Percentiles rank a stretch among this genome's conserved stretches.
phyloP scores from a whole-genome alignment of 2,888 invertebrate species.

The Odontocolon sp. region DNA sequence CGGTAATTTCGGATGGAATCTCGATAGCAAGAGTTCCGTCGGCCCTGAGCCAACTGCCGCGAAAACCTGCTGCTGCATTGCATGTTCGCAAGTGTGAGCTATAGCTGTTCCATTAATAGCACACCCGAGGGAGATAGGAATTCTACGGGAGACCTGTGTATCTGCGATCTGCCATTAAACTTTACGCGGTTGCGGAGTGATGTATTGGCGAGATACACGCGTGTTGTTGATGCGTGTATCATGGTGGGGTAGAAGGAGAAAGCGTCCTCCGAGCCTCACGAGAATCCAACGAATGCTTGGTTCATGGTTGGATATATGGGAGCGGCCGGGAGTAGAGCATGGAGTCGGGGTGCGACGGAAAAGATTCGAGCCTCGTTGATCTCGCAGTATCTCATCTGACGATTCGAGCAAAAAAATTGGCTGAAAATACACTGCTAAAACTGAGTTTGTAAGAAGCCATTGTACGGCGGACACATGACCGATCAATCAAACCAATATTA shows the following conservation, averaged over 20 bases:
- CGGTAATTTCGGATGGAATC: slow-evolving; percentile 8
- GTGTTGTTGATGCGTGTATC: background rate
- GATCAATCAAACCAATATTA: slow-evolving; percentile 15
- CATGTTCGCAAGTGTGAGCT: slow-evolving; percentile 21
- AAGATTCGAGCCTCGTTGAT: slow-evolving; percentile 23
- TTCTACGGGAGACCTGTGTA: slow-evolving; percentile 37
- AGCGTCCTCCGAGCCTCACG: slow-evolving; percentile 35
- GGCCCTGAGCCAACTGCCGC: slow-evolving; percentile 25
- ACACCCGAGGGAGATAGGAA: slow-evolving; percentile 37
- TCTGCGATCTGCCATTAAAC: slow-evolving; percentile 56
- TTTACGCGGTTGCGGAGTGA: slow-evolving; percentile 52
- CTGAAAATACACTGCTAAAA: slow-evolving; percentile 13
- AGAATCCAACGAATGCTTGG: slow-evolving; percentile 22
- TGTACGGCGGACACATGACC: background rate
- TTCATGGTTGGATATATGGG: slow-evolving; percentile 12
- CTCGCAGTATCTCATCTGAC: background rate
- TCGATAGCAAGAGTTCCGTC: slow-evolving; percentile 51
- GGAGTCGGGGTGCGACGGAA: slow-evolving; percentile 44
- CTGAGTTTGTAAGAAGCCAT: slow-evolving; percentile 1
- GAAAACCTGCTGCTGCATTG: slow-evolving; percentile 7
- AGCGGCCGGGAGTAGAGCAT: slow-evolving; percentile 23
- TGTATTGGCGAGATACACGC: slow-evolving; percentile 49
- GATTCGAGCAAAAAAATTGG: background rate
- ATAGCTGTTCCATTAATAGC: slow-evolving; percentile 55
- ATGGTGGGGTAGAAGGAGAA: slow-evolving; percentile 27